Evolutionary conservation across 1,140 invertebrate genomes (phyloP).

Genomic region (fruit fly (Drosophila melanogaster)): Release_6_plus_ISO1_MT NC_004354.4:13851501-13852000

Average conservation of each 20-base stretch:
- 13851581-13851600: conserved; percentile 1
- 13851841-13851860: conserved; percentile 45
- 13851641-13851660: conserved; percentile 67
- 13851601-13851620: conserved; percentile 39
- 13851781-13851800: conserved; percentile 21
- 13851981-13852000: neutral
- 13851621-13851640: conserved; percentile 64
- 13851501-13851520: conserved; percentile 37
- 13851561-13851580: conserved; percentile 18
- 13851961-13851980: neutral
- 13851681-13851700: conserved; percentile 35
- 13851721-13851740: conserved; percentile 36
- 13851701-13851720: conserved; percentile 11
- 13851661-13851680: conserved; percentile 39
- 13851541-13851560: conserved; percentile 6
- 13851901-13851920: conserved; percentile 42
- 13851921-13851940: conserved; percentile 36
- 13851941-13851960: conserved; percentile 27
- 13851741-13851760: conserved; percentile 22
- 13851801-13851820: conserved; percentile 58
- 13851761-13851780: conserved; percentile 30
- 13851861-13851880: conserved; percentile 72
- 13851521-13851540: conserved; percentile 12
- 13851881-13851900: conserved; percentile 59
- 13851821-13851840: conserved; percentile 71